Evolutionary conservation across 1,140 invertebrate genomes (phyloP), one percentile per base, ranked within the genome.

Genomic region (Heliconius nattereri): DNA sequence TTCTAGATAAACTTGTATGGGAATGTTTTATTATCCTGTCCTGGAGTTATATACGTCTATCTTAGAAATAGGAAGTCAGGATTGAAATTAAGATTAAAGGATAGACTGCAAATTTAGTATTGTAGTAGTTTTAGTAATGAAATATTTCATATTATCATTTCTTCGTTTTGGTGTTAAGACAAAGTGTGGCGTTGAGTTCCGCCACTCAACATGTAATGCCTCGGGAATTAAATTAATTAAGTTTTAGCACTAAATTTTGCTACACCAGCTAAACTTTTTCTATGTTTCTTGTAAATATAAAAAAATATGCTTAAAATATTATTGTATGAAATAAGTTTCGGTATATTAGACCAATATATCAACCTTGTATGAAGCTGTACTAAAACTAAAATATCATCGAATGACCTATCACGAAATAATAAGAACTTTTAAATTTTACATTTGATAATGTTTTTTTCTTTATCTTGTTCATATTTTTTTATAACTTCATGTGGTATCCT

Each of bases 1-100:
- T 84, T 83, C 82, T 81, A 81, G 81, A 84, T 82, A 81, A 81
- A 81, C 81, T 78, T 81, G 81, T 85, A 85, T 79, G 80, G 81
- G 57, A 83, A 78, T 82, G 77, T 77, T 85, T 84, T 81, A 84
- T 79, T 85, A 75, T 82, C 79, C 81, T 83, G n/a, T 85, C 79
- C 40, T 77, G 71, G 83, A 83, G 72, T 60, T 78, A 71, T 81
- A 72, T 76, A 78, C 76, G 73, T 78, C 73, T 78, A 78, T 78
- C 76, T 73, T 49, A 40, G 72, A 57, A 78, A 81, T 60, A 76
- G 54, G 78, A 76, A 75, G 32, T 80, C 49, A 57, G 71, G 71
- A 76, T 66, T 70, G n/a, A 45, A 70, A 19, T 70, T 40, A 76
- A 76, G 75, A 76, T 70, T 26, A 66, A 60, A n/a, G n/a, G 40